Percentiles rank a stretch among this genome's conserved stretches.
These are phyloP conservation scores for Sebastes elongatus DNA, from an alignment of 2,797 vertebrate genomes.

Conservation along the genomic window DNA sequence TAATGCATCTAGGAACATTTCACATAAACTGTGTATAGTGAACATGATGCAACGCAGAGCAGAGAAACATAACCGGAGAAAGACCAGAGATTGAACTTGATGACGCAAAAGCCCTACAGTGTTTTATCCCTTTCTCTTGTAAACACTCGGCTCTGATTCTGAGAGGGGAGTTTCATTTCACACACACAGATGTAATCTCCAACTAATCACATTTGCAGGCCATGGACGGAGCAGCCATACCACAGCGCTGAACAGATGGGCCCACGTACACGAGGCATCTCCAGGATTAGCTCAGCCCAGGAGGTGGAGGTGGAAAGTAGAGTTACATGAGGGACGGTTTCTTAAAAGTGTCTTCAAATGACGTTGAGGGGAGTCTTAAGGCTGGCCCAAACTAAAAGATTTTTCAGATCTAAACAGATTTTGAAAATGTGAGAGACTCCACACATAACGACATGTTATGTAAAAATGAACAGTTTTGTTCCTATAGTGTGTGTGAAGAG, in stretches of 20 bases:
- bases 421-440: too few relatives aligned
- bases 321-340: slow-evolving; percentile 14
- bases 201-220: slow-evolving; percentile 78
- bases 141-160: slow-evolving; percentile 53
- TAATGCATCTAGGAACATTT: slow-evolving; percentile 7
- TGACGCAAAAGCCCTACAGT: slow-evolving; percentile 38
- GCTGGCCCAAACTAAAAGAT: background rate
- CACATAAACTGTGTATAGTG: slow-evolving; percentile 6
- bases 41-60: slow-evolving; percentile 46
- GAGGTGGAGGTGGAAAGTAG: slow-evolving; percentile 48
- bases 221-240: slow-evolving; percentile 64
- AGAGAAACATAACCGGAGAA: slow-evolving; percentile 47
- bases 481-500: too few relatives aligned
- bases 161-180: slow-evolving; percentile 64
- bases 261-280: slow-evolving; percentile 44
- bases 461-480: too few relatives aligned
- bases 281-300: slow-evolving; percentile 61
- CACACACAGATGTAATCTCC: slow-evolving; percentile 67
- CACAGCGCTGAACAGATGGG: slow-evolving; percentile 72
- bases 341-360: slow-evolving; percentile 21
- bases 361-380: background rate
- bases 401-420: too few relatives aligned
- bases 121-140: slow-evolving; percentile 58
- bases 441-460: too few relatives aligned
- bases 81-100: slow-evolving; percentile 37